A percentile compares a stretch with the other conserved stretches of the same genome.
Evolutionary conservation across 2,888 invertebrate genomes (phyloP).

Genomic region (Xestia rhomboidea): DNA sequence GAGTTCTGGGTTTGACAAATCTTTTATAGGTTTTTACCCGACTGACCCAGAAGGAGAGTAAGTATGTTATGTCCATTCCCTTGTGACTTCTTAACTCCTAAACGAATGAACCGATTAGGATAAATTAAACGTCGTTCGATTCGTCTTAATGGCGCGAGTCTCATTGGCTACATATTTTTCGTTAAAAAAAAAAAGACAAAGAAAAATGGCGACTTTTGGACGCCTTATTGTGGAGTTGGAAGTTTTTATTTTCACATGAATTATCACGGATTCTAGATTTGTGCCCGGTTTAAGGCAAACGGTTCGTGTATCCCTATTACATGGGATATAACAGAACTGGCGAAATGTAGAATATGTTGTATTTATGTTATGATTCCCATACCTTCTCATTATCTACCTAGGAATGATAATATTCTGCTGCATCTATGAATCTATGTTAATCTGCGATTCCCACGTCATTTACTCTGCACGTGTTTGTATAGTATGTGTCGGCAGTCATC

Average conservation of each 20-base stretch:
- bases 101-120: no score
- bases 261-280: not conserved
- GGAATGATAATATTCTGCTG: slow-evolving; percentile 19
- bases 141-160: no score
- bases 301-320: not conserved
- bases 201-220: no score
- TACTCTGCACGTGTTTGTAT: slow-evolving; percentile 9
- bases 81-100: no score
- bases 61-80: no score
- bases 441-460: slow-evolving; percentile 16
- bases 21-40: no score
- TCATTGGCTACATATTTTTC: no score
- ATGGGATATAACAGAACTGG: not conserved
- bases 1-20: not conserved
- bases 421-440: slow-evolving; percentile 13
- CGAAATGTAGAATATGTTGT: not conserved
- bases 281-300: not conserved
- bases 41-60: no score
- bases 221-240: no score
- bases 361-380: not conserved
- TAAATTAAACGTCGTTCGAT: no score
- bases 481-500: slow-evolving; percentile 22
- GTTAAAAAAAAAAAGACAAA: no score
- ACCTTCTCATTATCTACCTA: not conserved
- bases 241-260: not conserved